Base-by-base conservation (phyloP, 2,113 vertebrate genomes). In the Lates calcarifer region DNA sequence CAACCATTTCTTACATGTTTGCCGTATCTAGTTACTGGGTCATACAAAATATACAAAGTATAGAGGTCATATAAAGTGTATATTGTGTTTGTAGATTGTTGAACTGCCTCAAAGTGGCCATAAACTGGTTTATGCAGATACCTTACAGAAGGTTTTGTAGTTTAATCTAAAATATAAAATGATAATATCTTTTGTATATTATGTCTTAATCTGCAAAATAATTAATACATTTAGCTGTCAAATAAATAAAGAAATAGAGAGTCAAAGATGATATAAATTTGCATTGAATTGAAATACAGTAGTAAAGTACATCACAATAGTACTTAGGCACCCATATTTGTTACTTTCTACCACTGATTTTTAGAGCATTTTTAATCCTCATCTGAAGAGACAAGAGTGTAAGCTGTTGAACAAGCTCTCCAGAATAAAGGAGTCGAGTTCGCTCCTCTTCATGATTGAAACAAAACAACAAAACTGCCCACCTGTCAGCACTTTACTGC, bases 401-500 rank as follows among this genome's bases (percentile, higher is more conserved):
- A n/a, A 20, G 57, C 71, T 66, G 41, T 74, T 45, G 17, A 13
- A 28, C 11, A n/a, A 14, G 66, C 79, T 84, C 47, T 53, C 39
- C 43, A 51, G 37, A 72, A 51, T 33, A 69, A 22, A 60, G 49
- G 41, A 47, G 60, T 20, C 15, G 20, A 55, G 53, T 71, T 60
- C 28, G 35, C 69, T 76, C 26, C 33, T 29, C 79, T 64, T 73
- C 51, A 45, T 51, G 33, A 71, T 35, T 24, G 43, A 61, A 68
- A 79, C 58, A 49, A 82, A 84, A 73, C 64, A 55, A 57, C 55
- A 45, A 28, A 53, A 62, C 80, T 58, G 73, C 62, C 72, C 82
- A 88, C 72, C 77, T 79, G 79, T 85, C 68, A 65, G 74, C 77
- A 71, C 74, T 81, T 65, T 12, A 35, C 58, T 9, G 4, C 45